Conservation (phyloP, 2,113 vertebrate species). For the Montifringilla adamsi region DNA sequence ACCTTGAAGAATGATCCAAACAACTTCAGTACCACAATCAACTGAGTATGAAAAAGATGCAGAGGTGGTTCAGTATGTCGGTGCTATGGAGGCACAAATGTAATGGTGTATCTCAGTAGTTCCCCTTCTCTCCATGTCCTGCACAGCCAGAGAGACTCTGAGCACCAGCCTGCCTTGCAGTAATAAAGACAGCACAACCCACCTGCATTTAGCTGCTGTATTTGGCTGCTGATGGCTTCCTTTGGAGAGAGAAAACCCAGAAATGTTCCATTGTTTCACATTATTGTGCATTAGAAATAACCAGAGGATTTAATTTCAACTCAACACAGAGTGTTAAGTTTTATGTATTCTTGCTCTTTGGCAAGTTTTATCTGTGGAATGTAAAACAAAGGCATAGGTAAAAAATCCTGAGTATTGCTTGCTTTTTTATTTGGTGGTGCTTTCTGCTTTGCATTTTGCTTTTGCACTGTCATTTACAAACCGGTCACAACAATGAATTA, state of each 20-base stretch:
- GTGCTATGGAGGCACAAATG: background rate
- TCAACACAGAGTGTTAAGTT: background rate
- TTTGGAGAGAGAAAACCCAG: background rate
- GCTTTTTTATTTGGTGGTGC: background rate
- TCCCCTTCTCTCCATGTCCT: background rate
- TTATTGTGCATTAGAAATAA: background rate
- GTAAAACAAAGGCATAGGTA: background rate
- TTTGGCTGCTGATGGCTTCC: background rate
- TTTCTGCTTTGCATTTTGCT: background rate
- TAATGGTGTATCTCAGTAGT: background rate
- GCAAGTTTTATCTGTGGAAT: background rate
- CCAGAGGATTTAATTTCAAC: background rate
- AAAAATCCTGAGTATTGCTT: background rate
- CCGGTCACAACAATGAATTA: background rate
- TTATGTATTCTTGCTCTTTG: background rate
- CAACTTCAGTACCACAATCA: background rate
- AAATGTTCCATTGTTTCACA: background rate
- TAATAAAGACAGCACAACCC: background rate
- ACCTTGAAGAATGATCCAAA: background rate
- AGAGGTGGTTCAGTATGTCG: background rate
- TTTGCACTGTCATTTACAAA: background rate
- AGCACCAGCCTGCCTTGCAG: background rate
- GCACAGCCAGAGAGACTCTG: fast-evolving
- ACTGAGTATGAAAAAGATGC: background rate
- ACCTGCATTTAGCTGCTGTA: background rate